These are phyloP conservation scores for Heliconius melpomene DNA, from an alignment of 1,140 invertebrate genomes.

Conservation along the genomic window DNA sequence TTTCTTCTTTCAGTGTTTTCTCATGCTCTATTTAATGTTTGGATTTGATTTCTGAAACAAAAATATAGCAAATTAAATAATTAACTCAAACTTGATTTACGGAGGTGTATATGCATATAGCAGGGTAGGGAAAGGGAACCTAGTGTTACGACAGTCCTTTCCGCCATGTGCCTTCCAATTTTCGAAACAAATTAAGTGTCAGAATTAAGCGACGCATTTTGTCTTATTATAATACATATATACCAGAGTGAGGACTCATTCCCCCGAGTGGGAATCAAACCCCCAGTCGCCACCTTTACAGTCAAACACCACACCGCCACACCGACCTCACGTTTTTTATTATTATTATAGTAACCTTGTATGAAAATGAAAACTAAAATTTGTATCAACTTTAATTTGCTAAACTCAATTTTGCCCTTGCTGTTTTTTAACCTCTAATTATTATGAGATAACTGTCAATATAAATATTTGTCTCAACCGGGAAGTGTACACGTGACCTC, in stretches of 20 bases:
- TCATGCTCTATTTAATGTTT: constrained; percentile 51
- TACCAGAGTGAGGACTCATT: too few species aligned
- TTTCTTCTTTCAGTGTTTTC: constrained; percentile 36
- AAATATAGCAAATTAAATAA: neutral
- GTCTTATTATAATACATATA: too few species aligned
- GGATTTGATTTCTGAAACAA: constrained; percentile 59
- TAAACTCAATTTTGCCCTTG: neutral
- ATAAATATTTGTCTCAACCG: constrained; percentile 10
- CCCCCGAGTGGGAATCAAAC: neutral
- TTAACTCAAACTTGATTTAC: too few species aligned
- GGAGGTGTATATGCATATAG: neutral
- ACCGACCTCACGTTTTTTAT: neutral
- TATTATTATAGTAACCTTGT: neutral
- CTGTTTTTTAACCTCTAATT: neutral
- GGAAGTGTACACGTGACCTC: neutral
- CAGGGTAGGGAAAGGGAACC: neutral
- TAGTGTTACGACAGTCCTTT: neutral
- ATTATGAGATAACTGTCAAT: constrained; percentile 17
- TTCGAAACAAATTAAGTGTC: neutral
- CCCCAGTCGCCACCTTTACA: neutral
- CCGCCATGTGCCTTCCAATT: neutral
- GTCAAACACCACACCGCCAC: neutral
- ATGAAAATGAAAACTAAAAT: too few species aligned
- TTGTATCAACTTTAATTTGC: neutral
- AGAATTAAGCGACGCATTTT: too few species aligned